Evolutionary conservation across 2,888 invertebrate species (phyloP).

Genomic region (Drosophila aldrichi): DNA sequence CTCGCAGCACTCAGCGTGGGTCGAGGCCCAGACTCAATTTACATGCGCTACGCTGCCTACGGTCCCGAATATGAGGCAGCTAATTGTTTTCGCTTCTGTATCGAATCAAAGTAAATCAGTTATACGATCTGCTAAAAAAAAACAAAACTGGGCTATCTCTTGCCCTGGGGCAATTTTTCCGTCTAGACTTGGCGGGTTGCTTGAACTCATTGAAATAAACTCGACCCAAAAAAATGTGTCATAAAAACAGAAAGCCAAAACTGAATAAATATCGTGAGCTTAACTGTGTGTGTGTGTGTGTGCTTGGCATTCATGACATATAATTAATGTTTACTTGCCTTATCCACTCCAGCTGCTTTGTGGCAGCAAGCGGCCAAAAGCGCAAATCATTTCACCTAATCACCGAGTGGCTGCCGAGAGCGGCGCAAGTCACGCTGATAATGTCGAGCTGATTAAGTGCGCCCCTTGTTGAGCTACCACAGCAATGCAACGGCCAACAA

Average conservation of each 20-base stretch:
- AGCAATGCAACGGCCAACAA: slow-evolving; percentile 31
- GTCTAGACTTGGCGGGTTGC: slow-evolving; percentile 57
- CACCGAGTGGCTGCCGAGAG: slow-evolving; percentile 53
- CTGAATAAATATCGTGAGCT: background rate
- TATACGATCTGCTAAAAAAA: slow-evolving; percentile 33
- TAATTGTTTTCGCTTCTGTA: slow-evolving; percentile 16
- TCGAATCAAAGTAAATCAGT: slow-evolving; percentile 32
- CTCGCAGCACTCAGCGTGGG: background rate
- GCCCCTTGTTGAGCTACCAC: slow-evolving; percentile 50
- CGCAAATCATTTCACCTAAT: slow-evolving; percentile 55
- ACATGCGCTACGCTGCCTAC: slow-evolving; percentile 8
- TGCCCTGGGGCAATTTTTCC: slow-evolving; percentile 10
- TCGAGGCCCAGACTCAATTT: background rate
- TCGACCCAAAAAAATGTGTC: slow-evolving; percentile 22
- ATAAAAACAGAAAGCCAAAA: slow-evolving; percentile 11
- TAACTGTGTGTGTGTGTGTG: slow-evolving; percentile 1
- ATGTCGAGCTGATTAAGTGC: slow-evolving; percentile 79
- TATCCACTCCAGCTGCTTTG: slow-evolving; percentile 32
- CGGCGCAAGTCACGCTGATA: slow-evolving; percentile 74
- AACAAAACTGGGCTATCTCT: background rate
- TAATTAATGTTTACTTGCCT: slow-evolving; percentile 53
- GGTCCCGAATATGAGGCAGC: background rate
- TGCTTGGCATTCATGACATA: slow-evolving; percentile 28
- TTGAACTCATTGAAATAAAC: slow-evolving; percentile 45
- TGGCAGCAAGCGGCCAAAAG: slow-evolving; percentile 10